Conservation (phyloP, 2,797 vertebrate species). For the Periophthalmus magnuspinnatus region DNA sequence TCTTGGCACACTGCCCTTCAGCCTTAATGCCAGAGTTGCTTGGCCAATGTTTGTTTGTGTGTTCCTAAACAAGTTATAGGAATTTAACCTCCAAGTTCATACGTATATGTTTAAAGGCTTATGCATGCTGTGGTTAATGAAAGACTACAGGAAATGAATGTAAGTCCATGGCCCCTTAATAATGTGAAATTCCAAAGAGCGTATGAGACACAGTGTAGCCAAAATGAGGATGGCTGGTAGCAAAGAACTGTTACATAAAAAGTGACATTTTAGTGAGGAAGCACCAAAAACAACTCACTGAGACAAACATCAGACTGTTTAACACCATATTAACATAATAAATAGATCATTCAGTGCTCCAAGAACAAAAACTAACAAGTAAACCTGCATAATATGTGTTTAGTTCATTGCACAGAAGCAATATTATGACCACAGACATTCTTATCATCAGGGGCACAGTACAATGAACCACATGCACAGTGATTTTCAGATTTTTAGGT, state of each 20-base stretch:
- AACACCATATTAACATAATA: neutral
- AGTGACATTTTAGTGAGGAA: slow-evolving; percentile 50
- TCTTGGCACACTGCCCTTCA: slow-evolving; percentile 52
- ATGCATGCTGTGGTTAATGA: slow-evolving; percentile 1
- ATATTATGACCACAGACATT: neutral
- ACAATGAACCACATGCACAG: neutral
- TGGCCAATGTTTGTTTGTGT: slow-evolving; percentile 32
- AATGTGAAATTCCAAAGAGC: slow-evolving; percentile 4
- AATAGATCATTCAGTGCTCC: neutral
- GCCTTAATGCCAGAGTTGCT: slow-evolving; percentile 53
- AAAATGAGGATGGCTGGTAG: slow-evolving; percentile 37
- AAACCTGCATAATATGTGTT: neutral
- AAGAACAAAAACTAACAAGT: neutral
- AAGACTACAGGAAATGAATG: slow-evolving; percentile 14
- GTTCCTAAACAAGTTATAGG: neutral
- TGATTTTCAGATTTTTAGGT: neutral
- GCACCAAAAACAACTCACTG: slow-evolving; percentile 25
- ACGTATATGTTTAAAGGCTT: slow-evolving; percentile 5
- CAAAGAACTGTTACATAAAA: slow-evolving; percentile 37
- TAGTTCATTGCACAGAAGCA: neutral
- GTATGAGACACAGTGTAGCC: neutral
- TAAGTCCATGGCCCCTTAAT: neutral
- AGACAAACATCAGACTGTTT: slow-evolving; percentile 19
- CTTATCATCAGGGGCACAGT: neutral
- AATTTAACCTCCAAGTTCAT: neutral